Evolutionary conservation across 2,797 vertebrate species (phyloP), one percentile per base, ranked within the genome.

Genomic region (Karalla daura): DNA sequence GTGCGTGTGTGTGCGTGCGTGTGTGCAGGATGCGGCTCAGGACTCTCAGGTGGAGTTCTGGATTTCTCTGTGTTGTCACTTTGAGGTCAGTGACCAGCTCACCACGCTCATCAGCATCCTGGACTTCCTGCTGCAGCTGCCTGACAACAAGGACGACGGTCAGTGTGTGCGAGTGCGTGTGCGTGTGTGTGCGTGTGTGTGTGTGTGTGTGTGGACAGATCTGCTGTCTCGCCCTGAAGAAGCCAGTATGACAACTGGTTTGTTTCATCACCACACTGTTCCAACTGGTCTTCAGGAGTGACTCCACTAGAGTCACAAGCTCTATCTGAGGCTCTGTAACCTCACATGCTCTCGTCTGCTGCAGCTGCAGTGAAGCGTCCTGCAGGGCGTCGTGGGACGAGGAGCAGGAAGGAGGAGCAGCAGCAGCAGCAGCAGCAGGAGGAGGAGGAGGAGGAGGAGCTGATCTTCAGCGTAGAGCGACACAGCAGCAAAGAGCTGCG

Each of bases 401-500:
- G 85, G 47, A 91, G 88, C 0, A 85, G 86, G 56, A 84, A 73
- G 17, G 74, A 83, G 54, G 88, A 90, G 24, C 76, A 85, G 41
- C 90, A 91, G 0, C 89, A 93, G 50, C 89, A 83, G 24, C 50
- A 85, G 28, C 87, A 90, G 73, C n/a, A n/a, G 24, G 77, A 85
- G 41, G 90, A 91, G 0, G 89, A 93, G 50, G 89, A 83, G 24
- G 51, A 85, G 28, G 87, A 90, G 73, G 92, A 93, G 0, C 88
- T 95, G 63, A 87, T 98, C 71, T 98, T 99, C 60, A 93, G 74
- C 0, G 66, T 95, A 41, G 95, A 96, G 1, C 59, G 90, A 44
- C 95, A 98, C 85, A 95, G 96, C 0, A 90, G 91, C 88, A 99
- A 98, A 80, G 95, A 98, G 25, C 93, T 99, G 20, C 89, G 96